Evolutionary conservation across 1,140 invertebrate genomes (phyloP).

Genomic region (Laupala kohalensis): DNA sequence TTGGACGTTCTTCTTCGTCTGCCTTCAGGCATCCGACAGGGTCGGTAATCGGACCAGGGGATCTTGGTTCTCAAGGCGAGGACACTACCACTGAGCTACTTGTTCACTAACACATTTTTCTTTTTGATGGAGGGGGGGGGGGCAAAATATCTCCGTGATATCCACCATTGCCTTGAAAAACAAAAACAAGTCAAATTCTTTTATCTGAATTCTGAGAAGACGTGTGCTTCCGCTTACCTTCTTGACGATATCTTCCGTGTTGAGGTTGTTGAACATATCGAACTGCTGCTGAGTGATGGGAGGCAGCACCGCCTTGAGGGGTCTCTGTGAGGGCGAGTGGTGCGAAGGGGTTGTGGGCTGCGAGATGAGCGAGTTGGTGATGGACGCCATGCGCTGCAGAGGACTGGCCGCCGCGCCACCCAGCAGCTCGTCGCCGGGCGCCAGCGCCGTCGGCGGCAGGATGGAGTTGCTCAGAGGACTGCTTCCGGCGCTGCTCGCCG

Average conservation of each 20-base stretch:
- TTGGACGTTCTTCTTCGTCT: no score
- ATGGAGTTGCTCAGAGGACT: slow-evolving; percentile 63
- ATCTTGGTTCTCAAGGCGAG: no score
- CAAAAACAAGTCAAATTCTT: no score
- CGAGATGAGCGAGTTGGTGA: slow-evolving; percentile 85
- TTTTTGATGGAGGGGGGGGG: no score
- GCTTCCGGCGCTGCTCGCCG: slow-evolving; percentile 37
- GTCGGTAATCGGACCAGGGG: no score
- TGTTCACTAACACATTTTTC: no score
- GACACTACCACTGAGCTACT: no score
- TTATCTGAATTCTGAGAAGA: no score
- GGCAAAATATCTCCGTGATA: no score
- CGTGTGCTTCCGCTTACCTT: slow-evolving; percentile 41
- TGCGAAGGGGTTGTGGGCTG: slow-evolving; percentile 73
- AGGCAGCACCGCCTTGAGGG: slow-evolving; percentile 87
- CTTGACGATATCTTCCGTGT: slow-evolving; percentile 96
- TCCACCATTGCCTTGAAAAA: no score
- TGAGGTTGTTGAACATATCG: slow-evolving; percentile 94
- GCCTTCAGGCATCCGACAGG: no score
- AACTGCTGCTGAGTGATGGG: slow-evolving; percentile 99
- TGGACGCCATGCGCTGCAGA: slow-evolving; percentile 91
- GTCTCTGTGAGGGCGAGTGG: slow-evolving; percentile 58
- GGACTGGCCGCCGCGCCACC: slow-evolving; percentile 65
- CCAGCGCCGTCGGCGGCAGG: slow-evolving; percentile 61
- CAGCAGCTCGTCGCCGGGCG: slow-evolving; percentile 60